A percentile compares a stretch with the other conserved stretches of the same genome.
Evolutionary conservation across 2,888 invertebrate genomes (phyloP).

Genomic region (Stenoptilia bipunctidactyla): DNA sequence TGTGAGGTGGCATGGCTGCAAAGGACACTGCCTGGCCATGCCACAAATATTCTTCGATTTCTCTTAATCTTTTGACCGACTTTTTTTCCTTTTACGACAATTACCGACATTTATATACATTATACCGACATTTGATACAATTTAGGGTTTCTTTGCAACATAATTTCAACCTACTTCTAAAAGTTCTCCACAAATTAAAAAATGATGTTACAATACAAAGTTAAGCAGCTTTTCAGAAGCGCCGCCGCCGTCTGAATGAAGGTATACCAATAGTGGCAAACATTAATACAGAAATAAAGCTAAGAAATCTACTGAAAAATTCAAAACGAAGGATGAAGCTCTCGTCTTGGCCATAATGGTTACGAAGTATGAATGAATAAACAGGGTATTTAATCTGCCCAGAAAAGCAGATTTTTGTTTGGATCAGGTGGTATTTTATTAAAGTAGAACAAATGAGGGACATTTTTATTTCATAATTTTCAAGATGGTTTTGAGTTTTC

Average conservation of each 20-base stretch:
- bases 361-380: conserved; percentile 4
- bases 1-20: too few relatives aligned
- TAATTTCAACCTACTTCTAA: too few relatives aligned
- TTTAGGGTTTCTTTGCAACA: too few relatives aligned
- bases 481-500: not conserved
- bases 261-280: conserved; percentile 30
- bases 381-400: conserved; percentile 2
- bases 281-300: conserved; percentile 3
- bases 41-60: too few relatives aligned
- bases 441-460: not conserved
- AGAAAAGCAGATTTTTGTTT: not conserved
- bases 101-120: too few relatives aligned
- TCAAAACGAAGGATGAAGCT: conserved; percentile 1
- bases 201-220: too few relatives aligned
- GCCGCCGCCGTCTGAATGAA: conserved; percentile 61
- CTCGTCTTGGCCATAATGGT: not conserved
- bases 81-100: too few relatives aligned
- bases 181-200: too few relatives aligned
- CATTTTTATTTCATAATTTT: not conserved
- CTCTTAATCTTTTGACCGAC: too few relatives aligned
- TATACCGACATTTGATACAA: too few relatives aligned
- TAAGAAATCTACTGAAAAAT: conserved; percentile 7
- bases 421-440: not conserved
- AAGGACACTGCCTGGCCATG: too few relatives aligned
- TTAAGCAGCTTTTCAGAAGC: conserved; percentile 59